A percentile compares a stretch with the other conserved stretches of the same genome.
Evolutionary conservation across 2,888 invertebrate genomes (phyloP).

Genomic region (Orthosia gothica): DNA sequence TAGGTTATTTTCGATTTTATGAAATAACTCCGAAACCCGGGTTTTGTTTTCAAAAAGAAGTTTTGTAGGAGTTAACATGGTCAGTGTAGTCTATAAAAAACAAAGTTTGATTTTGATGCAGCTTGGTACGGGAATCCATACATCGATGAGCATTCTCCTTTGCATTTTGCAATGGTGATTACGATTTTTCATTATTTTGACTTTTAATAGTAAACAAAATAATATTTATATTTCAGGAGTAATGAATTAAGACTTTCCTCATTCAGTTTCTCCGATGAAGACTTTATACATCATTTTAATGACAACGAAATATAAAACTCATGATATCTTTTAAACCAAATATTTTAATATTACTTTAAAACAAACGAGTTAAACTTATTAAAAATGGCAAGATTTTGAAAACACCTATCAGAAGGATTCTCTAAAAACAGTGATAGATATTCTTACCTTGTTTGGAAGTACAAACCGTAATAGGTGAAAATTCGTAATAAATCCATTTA

Average conservation of each 20-base stretch:
- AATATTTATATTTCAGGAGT: not conserved
- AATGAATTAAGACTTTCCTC: constrained; percentile 24
- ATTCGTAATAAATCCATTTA: constrained; percentile 14
- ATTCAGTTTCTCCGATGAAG: constrained; percentile 8
- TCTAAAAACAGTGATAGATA: constrained; percentile 10
- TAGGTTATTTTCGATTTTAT: too few relatives aligned
- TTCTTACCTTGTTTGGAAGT: constrained; percentile 10
- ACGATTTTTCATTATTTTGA: not conserved
- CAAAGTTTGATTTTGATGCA: too few relatives aligned
- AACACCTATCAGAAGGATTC: constrained; percentile 1
- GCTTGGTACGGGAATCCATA: too few relatives aligned
- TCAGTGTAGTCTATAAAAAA: too few relatives aligned
- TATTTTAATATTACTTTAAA: not conserved
- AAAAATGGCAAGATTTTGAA: constrained; percentile 13
- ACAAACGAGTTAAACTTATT: not conserved
- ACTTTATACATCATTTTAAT: not conserved
- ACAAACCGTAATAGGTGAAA: not conserved
- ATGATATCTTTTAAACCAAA: not conserved
- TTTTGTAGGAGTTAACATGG: too few relatives aligned
- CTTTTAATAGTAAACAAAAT: not conserved
- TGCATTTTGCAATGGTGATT: too few relatives aligned
- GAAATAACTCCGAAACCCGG: too few relatives aligned
- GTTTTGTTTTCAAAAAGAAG: too few relatives aligned
- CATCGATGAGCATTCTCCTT: too few relatives aligned
- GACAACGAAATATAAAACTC: not conserved